phyloP scores from a whole-genome alignment of 2,888 invertebrate species.

The Xiphydria camelus region DNA sequence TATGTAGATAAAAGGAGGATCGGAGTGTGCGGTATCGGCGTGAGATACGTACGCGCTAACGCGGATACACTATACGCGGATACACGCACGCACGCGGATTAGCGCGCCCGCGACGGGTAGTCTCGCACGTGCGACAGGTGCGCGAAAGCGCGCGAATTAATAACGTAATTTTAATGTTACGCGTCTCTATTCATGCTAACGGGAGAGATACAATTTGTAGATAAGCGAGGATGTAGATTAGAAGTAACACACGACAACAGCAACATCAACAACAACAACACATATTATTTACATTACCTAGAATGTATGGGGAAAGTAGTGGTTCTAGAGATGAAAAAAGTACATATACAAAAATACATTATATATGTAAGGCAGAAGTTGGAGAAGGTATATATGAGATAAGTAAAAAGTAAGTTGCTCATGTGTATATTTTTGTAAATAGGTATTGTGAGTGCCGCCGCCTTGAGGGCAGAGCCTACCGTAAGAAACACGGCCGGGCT shows the following conservation, averaged over 20 bases:
- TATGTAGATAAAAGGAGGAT: slow-evolving; percentile 15
- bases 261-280: slow-evolving; percentile 28
- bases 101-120: no score
- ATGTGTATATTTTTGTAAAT: slow-evolving; percentile 58
- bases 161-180: slow-evolving; percentile 5
- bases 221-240: slow-evolving; percentile 32
- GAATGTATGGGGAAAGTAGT: slow-evolving; percentile 48
- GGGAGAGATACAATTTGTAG: slow-evolving; percentile 28
- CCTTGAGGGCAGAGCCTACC: slow-evolving; percentile 44
- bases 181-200: no score
- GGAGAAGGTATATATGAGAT: slow-evolving; percentile 21
- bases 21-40: no score
- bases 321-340: slow-evolving; percentile 39
- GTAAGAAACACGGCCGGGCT: slow-evolving; percentile 19
- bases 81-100: no score
- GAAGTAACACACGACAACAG: slow-evolving; percentile 30
- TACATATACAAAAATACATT: slow-evolving; percentile 1
- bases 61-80: slow-evolving; percentile 5
- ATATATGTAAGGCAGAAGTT: slow-evolving; percentile 1
- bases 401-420: slow-evolving; percentile 53
- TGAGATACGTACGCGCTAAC: not conserved
- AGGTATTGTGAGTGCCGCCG: slow-evolving; percentile 53
- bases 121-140: slow-evolving; percentile 2
- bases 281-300: slow-evolving; percentile 55
- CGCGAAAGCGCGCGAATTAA: slow-evolving; percentile 6